A percentile compares a stretch with the other conserved stretches of the same genome.
These are phyloP conservation scores for Syngnathus floridae DNA, from an alignment of 2,113 vertebrate species.

Conservation along the genomic window DNA sequence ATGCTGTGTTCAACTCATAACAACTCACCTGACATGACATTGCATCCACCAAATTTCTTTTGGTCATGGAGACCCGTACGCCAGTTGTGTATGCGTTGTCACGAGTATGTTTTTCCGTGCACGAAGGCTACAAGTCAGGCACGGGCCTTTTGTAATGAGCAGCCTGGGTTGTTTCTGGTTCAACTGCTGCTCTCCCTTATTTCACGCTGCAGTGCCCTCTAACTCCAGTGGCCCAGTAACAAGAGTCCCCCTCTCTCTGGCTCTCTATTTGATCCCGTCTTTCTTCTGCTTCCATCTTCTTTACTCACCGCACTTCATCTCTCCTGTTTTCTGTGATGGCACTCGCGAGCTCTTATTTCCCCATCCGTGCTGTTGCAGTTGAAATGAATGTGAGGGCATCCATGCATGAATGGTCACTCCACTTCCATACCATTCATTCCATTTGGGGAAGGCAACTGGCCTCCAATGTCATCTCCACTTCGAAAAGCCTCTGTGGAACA, in stretches of 20 bases:
- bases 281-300: slow-evolving; percentile 7
- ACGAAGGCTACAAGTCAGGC: slow-evolving; percentile 61
- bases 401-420: slow-evolving; percentile 71
- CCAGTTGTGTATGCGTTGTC: slow-evolving; percentile 2
- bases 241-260: slow-evolving; percentile 32
- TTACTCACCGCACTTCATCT: slow-evolving; percentile 6
- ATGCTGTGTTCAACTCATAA: not conserved
- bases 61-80: not conserved
- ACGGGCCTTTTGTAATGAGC: slow-evolving; percentile 72
- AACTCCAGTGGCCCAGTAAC: slow-evolving; percentile 60
- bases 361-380: slow-evolving; percentile 6
- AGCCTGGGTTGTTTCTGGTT: slow-evolving; percentile 74
- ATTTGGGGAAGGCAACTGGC: slow-evolving; percentile 47
- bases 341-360: not conserved
- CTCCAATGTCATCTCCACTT: slow-evolving; percentile 38
- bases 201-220: slow-evolving; percentile 74
- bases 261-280: slow-evolving; percentile 20
- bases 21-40: slow-evolving; percentile 8
- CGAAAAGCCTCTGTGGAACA: slow-evolving; percentile 38
- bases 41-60: slow-evolving; percentile 19
- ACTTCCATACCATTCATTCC: slow-evolving; percentile 76
- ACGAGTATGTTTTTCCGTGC: slow-evolving; percentile 38
- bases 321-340: not conserved
- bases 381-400: slow-evolving; percentile 23
- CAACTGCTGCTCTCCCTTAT: slow-evolving; percentile 72